Evolutionary conservation across 2,113 vertebrate genomes (phyloP), one percentile per base, ranked within the genome.

Genomic region (Dolichallabes microphthalmus): DNA sequence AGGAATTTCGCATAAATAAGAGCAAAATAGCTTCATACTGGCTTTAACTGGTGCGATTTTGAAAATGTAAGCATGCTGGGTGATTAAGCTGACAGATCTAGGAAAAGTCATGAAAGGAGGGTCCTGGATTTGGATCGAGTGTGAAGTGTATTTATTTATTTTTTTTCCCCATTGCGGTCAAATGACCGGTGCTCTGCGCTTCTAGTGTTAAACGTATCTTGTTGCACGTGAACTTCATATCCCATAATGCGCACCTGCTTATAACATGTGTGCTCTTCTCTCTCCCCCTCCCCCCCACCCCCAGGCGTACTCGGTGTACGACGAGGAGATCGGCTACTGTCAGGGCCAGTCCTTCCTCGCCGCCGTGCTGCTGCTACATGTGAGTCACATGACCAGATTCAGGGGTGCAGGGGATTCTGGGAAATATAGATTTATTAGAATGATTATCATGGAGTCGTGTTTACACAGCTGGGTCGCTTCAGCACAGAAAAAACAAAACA

Each of bases 261-360:
- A 73, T 76, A 76, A 53, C 45, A 17, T 13, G 50, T 4, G 74
- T 55, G 14, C 4, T 2, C 2, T 6, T 0, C 27, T 1, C n/a
- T n/a, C n/a, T n/a, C n/a, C n/a, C 27, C 64, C 27, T 12, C 69
- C 4, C 27, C 17, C 35, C 39, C 83, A 74, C 82, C 82, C 64
- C 17, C 86, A 99, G 98, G 98, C 98, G 32, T 99, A 99, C 88
- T 99, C 98, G 69, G 98, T 99, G 86, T 99, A 99, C 27, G 98
- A 99, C 85, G 96, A 99, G 89, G 98, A 99, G 94, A 99, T 99
- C 68, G 98, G 98, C 61, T 99, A 99, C 90, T 99, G 98, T 91
- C 98, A 99, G 91, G 98, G 98, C 86, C 98, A 99, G 83, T 99
- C 98, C 0, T 99, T 99, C 92, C 95, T 99, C n/a, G 98, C 98